Evolutionary conservation across 2,888 invertebrate species (phyloP).

Genomic region (Onchidella celtica): DNA sequence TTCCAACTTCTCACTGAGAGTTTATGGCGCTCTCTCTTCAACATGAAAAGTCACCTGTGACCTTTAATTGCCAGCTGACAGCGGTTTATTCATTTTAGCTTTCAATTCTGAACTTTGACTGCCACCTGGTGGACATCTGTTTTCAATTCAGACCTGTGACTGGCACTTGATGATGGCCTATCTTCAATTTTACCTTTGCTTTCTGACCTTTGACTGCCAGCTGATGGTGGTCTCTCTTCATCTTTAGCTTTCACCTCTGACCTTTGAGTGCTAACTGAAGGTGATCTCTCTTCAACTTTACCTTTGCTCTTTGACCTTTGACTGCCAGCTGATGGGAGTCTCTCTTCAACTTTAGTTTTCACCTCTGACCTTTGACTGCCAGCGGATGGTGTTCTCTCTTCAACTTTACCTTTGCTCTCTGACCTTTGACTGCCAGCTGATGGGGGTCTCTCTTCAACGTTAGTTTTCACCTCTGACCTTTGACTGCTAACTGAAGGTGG

Average conservation of each 20-base stretch:
- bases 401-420: too few relatives aligned
- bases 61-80: constrained; percentile 7
- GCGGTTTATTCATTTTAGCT: background rate
- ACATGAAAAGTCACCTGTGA: background rate
- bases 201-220: background rate
- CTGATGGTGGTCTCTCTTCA: constrained; percentile 20
- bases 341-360: constrained; percentile 20
- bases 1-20: background rate
- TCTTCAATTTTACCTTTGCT: background rate
- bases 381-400: too few relatives aligned
- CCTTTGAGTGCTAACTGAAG: background rate
- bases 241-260: constrained; percentile 17
- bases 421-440: too few relatives aligned
- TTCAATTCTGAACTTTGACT: background rate
- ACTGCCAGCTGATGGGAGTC: constrained; percentile 15
- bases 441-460: too few relatives aligned
- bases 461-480: too few relatives aligned
- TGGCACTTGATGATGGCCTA: background rate
- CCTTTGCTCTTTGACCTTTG: constrained; percentile 17
- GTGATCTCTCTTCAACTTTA: constrained; percentile 28
- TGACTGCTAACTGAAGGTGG: too few relatives aligned
- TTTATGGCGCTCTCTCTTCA: constrained; percentile 24
- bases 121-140: constrained; percentile 21
- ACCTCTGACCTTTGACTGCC: background rate
- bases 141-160: background rate